phyloP scores from a whole-genome alignment of 2,888 invertebrate species.

The Ctena decussata region DNA sequence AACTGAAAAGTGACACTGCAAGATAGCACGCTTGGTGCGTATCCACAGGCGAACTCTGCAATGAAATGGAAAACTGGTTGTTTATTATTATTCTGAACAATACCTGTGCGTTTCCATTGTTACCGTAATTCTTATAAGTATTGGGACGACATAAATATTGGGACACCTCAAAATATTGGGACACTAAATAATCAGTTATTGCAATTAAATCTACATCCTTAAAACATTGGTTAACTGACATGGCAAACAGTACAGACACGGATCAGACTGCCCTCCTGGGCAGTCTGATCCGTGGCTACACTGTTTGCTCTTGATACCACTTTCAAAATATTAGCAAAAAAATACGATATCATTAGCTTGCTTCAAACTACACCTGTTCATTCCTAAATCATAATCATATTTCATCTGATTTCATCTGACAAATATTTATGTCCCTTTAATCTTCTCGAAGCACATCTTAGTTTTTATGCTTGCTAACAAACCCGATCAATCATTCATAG shows the following conservation, averaged over 20 bases:
- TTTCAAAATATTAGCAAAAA: too few relatives aligned
- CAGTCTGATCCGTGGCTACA: too few relatives aligned
- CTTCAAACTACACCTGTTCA: constrained; percentile 17
- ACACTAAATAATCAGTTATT: too few relatives aligned
- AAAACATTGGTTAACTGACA: too few relatives aligned
- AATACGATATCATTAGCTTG: not conserved
- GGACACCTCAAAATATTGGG: too few relatives aligned
- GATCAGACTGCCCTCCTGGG: too few relatives aligned
- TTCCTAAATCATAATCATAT: not conserved
- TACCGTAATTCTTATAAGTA: too few relatives aligned
- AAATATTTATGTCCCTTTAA: constrained; percentile 28
- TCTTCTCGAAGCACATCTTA: not conserved
- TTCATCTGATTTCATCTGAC: constrained; percentile 14
- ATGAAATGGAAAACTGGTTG: not conserved
- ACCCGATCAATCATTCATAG: not conserved
- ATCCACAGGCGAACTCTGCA: not conserved
- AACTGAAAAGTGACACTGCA: not conserved
- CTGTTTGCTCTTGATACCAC: too few relatives aligned
- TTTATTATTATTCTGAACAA: not conserved
- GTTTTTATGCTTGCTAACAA: not conserved
- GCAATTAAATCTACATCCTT: too few relatives aligned
- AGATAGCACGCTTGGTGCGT: not conserved
- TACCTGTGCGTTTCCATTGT: too few relatives aligned
- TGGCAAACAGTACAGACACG: too few relatives aligned
- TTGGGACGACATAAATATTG: too few relatives aligned